Evolutionary conservation across 2,888 invertebrate species (phyloP).

Genomic region (Chloromyia formosa): DNA sequence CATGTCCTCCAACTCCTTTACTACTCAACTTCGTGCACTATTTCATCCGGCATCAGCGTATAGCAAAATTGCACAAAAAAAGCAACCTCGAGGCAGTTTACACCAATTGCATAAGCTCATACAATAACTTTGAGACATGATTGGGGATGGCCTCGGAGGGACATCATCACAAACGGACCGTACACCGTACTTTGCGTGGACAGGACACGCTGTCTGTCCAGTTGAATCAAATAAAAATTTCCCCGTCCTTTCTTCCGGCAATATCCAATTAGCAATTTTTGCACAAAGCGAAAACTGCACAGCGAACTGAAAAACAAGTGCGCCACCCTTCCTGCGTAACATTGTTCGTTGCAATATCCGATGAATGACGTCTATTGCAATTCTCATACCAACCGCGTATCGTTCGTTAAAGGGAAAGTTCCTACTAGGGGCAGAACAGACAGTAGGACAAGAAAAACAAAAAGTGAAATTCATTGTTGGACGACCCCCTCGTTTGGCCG

Average conservation of each 20-base stretch:
- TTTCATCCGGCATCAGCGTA: too few relatives aligned
- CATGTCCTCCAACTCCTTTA: too few relatives aligned
- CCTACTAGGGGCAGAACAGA: too few relatives aligned
- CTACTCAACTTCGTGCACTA: too few relatives aligned
- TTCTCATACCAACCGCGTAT: not conserved
- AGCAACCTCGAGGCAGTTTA: not conserved
- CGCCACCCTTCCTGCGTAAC: conserved; percentile 13
- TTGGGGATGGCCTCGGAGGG: too few relatives aligned
- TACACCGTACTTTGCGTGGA: not conserved
- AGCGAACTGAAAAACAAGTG: not conserved
- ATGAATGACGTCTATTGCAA: conserved; percentile 14
- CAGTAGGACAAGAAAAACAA: not conserved
- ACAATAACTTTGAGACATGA: conserved; percentile 20
- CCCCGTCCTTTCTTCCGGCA: conserved; percentile 32
- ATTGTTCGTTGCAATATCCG: not conserved
- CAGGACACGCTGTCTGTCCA: not conserved
- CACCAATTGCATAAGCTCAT: conserved; percentile 21
- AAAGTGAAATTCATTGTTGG: conserved; percentile 31
- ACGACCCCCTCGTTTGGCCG: conserved; percentile 26
- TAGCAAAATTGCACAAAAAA: not conserved
- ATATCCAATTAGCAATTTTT: conserved; percentile 36
- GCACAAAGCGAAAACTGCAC: conserved; percentile 24
- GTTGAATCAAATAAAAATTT: conserved; percentile 1
- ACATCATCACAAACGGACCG: too few relatives aligned
- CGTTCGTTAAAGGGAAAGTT: not conserved